Evolutionary conservation across 53 echinoderm and acorn worm genomes (phyloP).

Genomic region (Pentamera pediparva): DNA sequence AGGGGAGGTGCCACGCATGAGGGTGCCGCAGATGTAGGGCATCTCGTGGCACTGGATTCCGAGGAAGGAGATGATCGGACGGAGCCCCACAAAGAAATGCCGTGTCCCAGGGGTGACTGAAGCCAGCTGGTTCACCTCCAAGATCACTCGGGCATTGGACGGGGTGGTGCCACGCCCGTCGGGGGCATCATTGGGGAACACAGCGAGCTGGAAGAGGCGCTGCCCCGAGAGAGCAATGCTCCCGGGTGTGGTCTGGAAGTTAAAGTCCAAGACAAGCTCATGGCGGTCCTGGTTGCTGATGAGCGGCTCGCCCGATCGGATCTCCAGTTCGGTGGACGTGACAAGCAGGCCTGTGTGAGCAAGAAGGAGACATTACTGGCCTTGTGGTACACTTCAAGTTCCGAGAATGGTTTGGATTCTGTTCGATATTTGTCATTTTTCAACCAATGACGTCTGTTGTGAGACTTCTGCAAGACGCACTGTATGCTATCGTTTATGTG

Average conservation of each 20-base stretch:
- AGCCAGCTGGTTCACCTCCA: neutral
- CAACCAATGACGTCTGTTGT: no score
- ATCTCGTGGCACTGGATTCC: conserved; percentile 67
- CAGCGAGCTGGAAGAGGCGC: conserved; percentile 45
- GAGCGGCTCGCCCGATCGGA: conserved; percentile 16
- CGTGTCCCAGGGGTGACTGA: neutral
- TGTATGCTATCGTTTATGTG: neutral
- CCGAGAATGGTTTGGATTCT: no score
- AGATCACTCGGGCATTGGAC: neutral
- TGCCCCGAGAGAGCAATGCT: conserved; percentile 31
- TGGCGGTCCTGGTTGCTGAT: conserved; percentile 46
- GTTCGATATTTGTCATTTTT: no score
- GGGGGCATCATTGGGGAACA: conserved; percentile 30
- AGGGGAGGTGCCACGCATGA: conserved; percentile 47
- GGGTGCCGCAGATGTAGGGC: conserved; percentile 59
- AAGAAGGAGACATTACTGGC: no score
- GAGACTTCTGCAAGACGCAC: no score
- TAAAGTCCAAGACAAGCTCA: conserved; percentile 9
- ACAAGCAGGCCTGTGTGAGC: conserved; percentile 40
- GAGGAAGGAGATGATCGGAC: conserved; percentile 24
- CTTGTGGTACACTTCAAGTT: no score
- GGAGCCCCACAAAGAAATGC: neutral
- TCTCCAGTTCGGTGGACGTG: conserved; percentile 13
- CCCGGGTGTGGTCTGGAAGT: conserved; percentile 32
- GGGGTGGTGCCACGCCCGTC: conserved; percentile 15